Evolutionary conservation across 2,888 invertebrate genomes (phyloP).

Genomic region (Parnassius glacialis): DNA sequence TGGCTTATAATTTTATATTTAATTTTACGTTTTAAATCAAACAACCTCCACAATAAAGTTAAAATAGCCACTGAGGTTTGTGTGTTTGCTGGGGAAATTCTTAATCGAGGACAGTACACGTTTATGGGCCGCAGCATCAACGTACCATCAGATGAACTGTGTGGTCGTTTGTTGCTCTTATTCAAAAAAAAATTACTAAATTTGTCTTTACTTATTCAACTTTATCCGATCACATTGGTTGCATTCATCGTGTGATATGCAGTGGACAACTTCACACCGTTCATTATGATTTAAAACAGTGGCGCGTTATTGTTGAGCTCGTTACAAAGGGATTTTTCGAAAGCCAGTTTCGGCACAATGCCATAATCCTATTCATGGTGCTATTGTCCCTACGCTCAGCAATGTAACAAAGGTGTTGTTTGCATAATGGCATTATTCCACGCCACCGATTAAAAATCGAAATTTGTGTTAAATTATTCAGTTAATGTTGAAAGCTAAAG

Average conservation of each 20-base stretch:
- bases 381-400: constrained; percentile 60
- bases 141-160: too few relatives aligned
- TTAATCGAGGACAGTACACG: too few relatives aligned
- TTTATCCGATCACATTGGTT: too few relatives aligned
- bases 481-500: background rate
- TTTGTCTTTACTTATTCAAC: too few relatives aligned
- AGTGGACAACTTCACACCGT: constrained; percentile 2
- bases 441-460: constrained; percentile 47
- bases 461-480: constrained; percentile 3
- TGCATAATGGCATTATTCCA: constrained; percentile 62
- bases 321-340: constrained; percentile 66
- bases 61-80: too few relatives aligned
- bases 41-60: too few relatives aligned
- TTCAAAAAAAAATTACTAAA: too few relatives aligned
- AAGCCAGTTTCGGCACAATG: constrained; percentile 61
- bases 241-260: background rate
- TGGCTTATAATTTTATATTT: too few relatives aligned
- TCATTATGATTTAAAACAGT: constrained; percentile 43
- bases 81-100: too few relatives aligned
- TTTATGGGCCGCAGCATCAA: too few relatives aligned
- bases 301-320: constrained; percentile 63
- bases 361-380: constrained; percentile 60
- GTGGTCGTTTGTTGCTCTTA: too few relatives aligned
- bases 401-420: constrained; percentile 60
- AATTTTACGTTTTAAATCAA: too few relatives aligned